Percentiles rank a stretch among this genome's conserved stretches.
These are phyloP conservation scores for Halcyon malimbica DNA, from an alignment of 2,113 vertebrate species.

Conservation along the genomic window DNA sequence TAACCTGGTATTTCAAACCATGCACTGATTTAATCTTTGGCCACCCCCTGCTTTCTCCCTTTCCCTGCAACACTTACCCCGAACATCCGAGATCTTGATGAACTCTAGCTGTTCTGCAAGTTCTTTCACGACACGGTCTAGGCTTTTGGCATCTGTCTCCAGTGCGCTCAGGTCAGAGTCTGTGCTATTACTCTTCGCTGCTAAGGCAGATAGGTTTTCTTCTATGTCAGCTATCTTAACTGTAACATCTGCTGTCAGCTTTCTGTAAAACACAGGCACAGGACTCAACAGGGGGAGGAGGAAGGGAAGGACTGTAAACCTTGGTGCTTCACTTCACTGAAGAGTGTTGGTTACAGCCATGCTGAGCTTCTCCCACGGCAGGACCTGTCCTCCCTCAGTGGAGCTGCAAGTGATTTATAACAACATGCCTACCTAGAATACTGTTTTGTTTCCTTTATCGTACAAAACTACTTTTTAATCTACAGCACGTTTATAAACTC, in stretches of 20 bases:
- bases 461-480: slow-evolving; percentile 22
- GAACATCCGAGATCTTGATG: slow-evolving; percentile 95
- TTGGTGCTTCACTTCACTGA: not conserved
- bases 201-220: slow-evolving; percentile 74
- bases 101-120: slow-evolving; percentile 91
- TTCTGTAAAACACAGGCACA: slow-evolving; percentile 74
- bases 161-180: slow-evolving; percentile 75
- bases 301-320: not conserved
- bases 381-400: not conserved
- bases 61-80: slow-evolving; percentile 76
- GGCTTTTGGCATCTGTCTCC: slow-evolving; percentile 81
- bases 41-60: not conserved
- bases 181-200: slow-evolving; percentile 75
- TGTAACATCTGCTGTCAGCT: slow-evolving; percentile 84
- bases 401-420: not conserved
- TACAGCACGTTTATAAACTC: slow-evolving; percentile 39
- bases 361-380: not conserved
- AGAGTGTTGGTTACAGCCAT: not conserved
- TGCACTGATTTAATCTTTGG: not conserved
- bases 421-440: not conserved
- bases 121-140: slow-evolving; percentile 84
- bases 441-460: slow-evolving; percentile 37
- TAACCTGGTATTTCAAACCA: not conserved
- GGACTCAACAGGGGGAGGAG: not conserved
- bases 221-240: slow-evolving; percentile 84